A percentile compares a stretch with the other conserved stretches of the same genome.
Evolutionary conservation across 2,888 invertebrate species (phyloP).

Genomic region (Pristionchus entomophagus): DNA sequence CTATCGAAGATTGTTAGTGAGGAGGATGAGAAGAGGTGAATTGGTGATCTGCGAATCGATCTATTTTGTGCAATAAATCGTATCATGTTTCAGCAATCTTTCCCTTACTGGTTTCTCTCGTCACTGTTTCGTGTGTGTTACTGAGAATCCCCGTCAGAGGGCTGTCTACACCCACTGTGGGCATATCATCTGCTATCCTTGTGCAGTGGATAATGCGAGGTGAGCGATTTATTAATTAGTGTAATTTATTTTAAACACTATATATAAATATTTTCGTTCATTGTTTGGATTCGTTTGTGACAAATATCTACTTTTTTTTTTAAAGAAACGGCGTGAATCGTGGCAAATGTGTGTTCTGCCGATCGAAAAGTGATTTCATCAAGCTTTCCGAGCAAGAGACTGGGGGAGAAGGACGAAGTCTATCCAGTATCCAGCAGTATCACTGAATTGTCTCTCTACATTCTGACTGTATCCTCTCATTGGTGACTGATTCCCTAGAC

Average conservation of each 20-base stretch:
- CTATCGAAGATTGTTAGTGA: too few relatives aligned
- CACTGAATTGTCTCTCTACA: too few relatives aligned
- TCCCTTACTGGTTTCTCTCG: neutral
- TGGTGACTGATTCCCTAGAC: too few relatives aligned
- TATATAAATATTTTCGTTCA: too few relatives aligned
- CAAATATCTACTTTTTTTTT: too few relatives aligned
- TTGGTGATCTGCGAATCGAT: too few relatives aligned
- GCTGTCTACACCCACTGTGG: neutral
- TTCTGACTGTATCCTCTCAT: too few relatives aligned
- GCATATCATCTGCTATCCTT: slow-evolving; percentile 10
- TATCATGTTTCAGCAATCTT: neutral
- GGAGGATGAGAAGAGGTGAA: too few relatives aligned
- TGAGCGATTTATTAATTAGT: too few relatives aligned
- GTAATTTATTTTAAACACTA: neutral
- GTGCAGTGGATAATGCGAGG: slow-evolving; percentile 15
- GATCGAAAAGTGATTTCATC: neutral
- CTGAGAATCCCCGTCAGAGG: neutral
- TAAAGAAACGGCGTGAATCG: neutral
- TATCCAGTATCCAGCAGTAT: too few relatives aligned
- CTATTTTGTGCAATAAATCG: too few relatives aligned
- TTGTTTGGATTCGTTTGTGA: too few relatives aligned
- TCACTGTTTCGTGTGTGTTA: neutral
- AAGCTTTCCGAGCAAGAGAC: neutral
- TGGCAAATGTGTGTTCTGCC: neutral
- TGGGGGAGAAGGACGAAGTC: neutral